A percentile compares a stretch with the other conserved stretches of the same genome.
These are phyloP conservation scores for Ectropis crepuscularia DNA, from an alignment of 2,888 invertebrate genomes.

Conservation along the genomic window DNA sequence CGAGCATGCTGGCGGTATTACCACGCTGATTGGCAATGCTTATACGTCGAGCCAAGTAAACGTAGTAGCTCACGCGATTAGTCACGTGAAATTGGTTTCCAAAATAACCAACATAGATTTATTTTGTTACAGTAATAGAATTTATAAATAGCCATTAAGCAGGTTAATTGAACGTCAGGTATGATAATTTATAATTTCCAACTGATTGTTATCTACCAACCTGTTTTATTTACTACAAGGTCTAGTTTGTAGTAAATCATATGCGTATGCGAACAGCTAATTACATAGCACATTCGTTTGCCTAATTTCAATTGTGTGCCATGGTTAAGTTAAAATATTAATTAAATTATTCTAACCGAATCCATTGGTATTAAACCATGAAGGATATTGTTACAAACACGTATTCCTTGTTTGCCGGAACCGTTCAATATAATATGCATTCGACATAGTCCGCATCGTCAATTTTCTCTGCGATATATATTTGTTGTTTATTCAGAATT, in stretches of 20 bases:
- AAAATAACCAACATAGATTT: no score
- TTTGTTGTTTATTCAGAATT: conserved; percentile 8
- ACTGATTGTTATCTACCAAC: conserved; percentile 17
- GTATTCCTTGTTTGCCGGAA: conserved; percentile 19
- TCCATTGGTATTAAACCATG: conserved; percentile 28
- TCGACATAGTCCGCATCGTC: conserved; percentile 20
- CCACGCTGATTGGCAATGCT: no score
- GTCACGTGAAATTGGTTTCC: no score
- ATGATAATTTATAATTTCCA: conserved; percentile 15
- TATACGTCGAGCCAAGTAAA: no score
- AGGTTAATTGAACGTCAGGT: conserved; percentile 11
- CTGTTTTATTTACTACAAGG: conserved; percentile 19
- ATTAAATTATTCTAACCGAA: conserved; percentile 32
- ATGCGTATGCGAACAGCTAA: conserved; percentile 17
- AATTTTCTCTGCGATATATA: conserved; percentile 9
- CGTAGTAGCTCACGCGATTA: no score
- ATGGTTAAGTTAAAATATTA: conserved; percentile 34
- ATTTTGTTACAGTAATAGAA: no score
- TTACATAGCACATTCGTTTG: conserved; percentile 23
- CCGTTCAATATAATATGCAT: conserved; percentile 25
- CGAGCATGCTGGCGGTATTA: no score
- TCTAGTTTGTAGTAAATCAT: conserved; percentile 29
- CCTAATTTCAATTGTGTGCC: conserved; percentile 35
- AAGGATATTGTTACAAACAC: conserved; percentile 31
- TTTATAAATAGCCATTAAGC: not conserved